Base-by-base conservation (phyloP, 2,113 vertebrate genomes). In the Edolisoma coerulescens region DNA sequence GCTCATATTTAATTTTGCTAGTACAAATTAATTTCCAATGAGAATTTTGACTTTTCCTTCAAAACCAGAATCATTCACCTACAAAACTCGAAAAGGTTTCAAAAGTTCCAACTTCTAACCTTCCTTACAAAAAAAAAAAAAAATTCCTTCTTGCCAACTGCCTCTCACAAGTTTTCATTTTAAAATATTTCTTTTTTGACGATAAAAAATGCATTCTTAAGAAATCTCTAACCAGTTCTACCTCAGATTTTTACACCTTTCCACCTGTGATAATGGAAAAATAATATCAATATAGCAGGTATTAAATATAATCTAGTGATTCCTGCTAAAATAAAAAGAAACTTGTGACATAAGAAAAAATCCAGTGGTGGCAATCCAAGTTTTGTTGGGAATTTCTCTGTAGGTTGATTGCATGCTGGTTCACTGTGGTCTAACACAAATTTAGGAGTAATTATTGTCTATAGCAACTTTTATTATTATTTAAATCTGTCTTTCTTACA, bases 351-450 rank as follows among this genome's bases (percentile, higher is more conserved):
- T 35, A 50, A 7, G 16, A 77, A 92, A 90, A 90, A 83, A 67
- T n/a, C 4, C 11, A n/a, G 22, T n/a, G 11, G 7, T 52, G 24
- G 6, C 0, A 1, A 82, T 33, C 16, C 6, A 79, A 28, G 21
- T 26, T 80, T 39, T 35, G 4, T 3, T 70, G 14, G 24, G 53
- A 59, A 69, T 73, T 42, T 90, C 20, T 69, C 18, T 69, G 59
- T 18, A 12, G 13, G 37, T 10, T 68, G 49, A 61, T 14, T 53
- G 3, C 23, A 20, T 53, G 16, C 7, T 32, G 13, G 10, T 57
- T 54, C 67, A 21, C 20, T 59, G 19, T 6, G 13, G 7, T 30
- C 14, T 52, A 52, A 26, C 10, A 63, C 12, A 61, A 30, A 39
- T 70, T 82, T 35, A 82, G 42, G 30, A 63, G 15, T 6, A 59